Evolutionary conservation across 1,140 invertebrate species (phyloP).

Genomic region (Heliconius hewitsoni): DNA sequence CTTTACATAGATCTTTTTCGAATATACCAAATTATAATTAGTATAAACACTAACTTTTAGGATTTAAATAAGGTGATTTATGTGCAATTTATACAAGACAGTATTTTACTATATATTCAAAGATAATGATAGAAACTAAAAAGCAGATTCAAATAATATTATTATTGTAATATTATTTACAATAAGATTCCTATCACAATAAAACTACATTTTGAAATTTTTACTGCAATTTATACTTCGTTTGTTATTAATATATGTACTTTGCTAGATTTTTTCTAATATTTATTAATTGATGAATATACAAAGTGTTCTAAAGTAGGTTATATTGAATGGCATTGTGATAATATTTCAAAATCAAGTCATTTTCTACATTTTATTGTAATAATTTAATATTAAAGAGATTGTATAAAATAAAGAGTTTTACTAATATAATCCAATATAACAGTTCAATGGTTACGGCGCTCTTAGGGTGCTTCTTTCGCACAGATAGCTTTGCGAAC

Average conservation of each 20-base stretch:
- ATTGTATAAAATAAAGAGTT: background rate
- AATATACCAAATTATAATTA: slow-evolving; percentile 9
- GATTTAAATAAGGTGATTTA: background rate
- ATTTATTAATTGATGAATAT: slow-evolving; percentile 4
- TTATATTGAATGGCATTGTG: slow-evolving; percentile 10
- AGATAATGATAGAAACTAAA: background rate
- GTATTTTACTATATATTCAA: slow-evolving; percentile 3
- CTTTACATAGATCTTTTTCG: background rate
- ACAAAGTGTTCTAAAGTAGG: slow-evolving; percentile 1
- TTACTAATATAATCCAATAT: background rate
- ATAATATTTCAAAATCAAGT: slow-evolving; percentile 9
- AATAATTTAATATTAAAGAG: slow-evolving; percentile 6
- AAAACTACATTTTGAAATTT: background rate
- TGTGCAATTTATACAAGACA: slow-evolving; percentile 16
- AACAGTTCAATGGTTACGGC: background rate
- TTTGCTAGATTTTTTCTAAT: slow-evolving; percentile 2
- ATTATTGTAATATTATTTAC: slow-evolving; percentile 10
- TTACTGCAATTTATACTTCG: background rate
- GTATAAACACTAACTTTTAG: background rate
- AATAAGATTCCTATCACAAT: background rate
- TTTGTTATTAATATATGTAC: background rate
- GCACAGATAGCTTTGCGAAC: no score
- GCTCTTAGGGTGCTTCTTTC: no score
- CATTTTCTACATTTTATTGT: slow-evolving; percentile 7
- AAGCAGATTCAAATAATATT: slow-evolving; percentile 13